Conservation (phyloP, 2,888 invertebrate genomes). For the Ischnura elegans region DNA sequence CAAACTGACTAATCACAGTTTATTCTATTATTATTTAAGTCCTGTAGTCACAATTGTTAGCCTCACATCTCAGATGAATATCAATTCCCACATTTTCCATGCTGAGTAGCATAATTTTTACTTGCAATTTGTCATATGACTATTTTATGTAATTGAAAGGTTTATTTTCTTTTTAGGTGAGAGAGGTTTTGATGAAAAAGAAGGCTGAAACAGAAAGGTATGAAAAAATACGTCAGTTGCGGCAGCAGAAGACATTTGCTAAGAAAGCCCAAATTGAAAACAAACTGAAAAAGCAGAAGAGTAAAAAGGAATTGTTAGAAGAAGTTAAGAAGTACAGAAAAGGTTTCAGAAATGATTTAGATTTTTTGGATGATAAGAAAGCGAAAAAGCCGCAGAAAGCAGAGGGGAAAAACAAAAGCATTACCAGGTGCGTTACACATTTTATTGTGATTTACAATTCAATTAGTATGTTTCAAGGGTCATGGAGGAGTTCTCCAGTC, state of each 20-base stretch:
- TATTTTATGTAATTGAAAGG: neutral
- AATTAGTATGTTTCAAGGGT: too few relatives aligned
- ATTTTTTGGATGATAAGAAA: constrained; percentile 87
- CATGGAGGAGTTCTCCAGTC: too few relatives aligned
- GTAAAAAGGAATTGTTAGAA: constrained; percentile 94
- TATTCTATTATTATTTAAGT: too few relatives aligned
- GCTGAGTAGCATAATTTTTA: too few relatives aligned
- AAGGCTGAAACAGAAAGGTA: constrained; percentile 91
- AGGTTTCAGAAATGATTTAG: constrained; percentile 88
- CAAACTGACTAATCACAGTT: too few relatives aligned
- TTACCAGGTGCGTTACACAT: neutral
- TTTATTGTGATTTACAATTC: too few relatives aligned
- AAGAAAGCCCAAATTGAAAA: constrained; percentile 93
- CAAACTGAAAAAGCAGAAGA: constrained; percentile 90
- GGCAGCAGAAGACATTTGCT: constrained; percentile 95
- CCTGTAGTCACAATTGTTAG: too few relatives aligned
- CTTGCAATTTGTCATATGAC: neutral
- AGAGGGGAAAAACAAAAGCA: constrained; percentile 23
- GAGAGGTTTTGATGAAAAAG: constrained; percentile 89
- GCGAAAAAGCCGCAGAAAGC: constrained; percentile 74
- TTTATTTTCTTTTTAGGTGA: constrained; percentile 79
- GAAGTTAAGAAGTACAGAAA: constrained; percentile 96
- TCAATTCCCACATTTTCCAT: too few relatives aligned
- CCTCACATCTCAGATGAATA: too few relatives aligned
- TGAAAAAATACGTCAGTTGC: constrained; percentile 93